phyloP scores from a whole-genome alignment of 2,888 invertebrate genomes.

The Lasioglossum marginatum region DNA sequence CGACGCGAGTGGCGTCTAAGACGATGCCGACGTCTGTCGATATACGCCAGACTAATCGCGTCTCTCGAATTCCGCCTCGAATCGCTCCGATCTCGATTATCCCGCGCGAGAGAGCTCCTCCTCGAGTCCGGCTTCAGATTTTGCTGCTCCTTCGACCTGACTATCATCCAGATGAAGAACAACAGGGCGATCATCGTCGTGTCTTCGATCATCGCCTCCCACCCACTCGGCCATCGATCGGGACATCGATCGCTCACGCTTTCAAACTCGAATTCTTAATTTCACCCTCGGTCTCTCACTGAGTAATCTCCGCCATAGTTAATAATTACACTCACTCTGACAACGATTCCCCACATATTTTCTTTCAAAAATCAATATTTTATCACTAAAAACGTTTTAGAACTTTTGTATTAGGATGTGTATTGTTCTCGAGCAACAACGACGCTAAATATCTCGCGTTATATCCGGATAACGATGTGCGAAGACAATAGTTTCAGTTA shows the following conservation, averaged over 20 bases:
- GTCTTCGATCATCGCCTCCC: constrained; percentile 45
- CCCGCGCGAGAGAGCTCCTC: constrained; percentile 61
- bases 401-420: neutral
- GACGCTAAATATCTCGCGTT: neutral
- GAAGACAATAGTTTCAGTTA: neutral
- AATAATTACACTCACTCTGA: neutral
- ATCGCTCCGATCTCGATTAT: constrained; percentile 61
- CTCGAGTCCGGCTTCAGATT: constrained; percentile 70
- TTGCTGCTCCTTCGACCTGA: constrained; percentile 63
- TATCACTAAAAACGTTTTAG: neutral
- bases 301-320: neutral
- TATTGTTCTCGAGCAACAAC: neutral
- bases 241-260: constrained; percentile 23
- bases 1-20: constrained; percentile 77
- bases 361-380: neutral
- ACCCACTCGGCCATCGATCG: constrained; percentile 26
- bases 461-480: neutral
- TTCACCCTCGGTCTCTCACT: neutral
- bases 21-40: constrained; percentile 74
- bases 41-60: constrained; percentile 60
- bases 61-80: constrained; percentile 68
- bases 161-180: constrained; percentile 77
- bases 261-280: neutral
- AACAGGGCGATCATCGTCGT: constrained; percentile 77
- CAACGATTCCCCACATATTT: neutral